Evolutionary conservation across 2,113 vertebrate species (phyloP).

Genomic region (Toxotes jaculatrix): DNA sequence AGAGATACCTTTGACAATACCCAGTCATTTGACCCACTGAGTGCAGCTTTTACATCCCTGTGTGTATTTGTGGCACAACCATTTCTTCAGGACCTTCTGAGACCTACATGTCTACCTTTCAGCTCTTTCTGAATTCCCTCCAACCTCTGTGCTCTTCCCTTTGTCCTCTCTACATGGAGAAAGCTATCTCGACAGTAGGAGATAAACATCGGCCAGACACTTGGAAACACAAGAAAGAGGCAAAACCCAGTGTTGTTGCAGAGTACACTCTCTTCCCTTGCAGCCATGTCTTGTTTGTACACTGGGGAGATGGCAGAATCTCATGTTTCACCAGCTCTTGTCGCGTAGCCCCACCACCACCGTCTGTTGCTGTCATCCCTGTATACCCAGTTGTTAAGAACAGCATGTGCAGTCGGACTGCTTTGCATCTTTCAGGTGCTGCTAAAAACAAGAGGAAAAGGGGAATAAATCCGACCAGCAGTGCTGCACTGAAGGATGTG

Average conservation of each 20-base stretch:
- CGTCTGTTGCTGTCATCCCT: slow-evolving; percentile 58
- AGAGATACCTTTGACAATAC: background rate
- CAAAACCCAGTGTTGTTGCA: slow-evolving; percentile 34
- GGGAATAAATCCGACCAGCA: slow-evolving; percentile 52
- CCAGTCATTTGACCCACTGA: background rate
- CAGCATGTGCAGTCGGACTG: slow-evolving; percentile 45
- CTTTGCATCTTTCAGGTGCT: slow-evolving; percentile 53
- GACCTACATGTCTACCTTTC: slow-evolving; percentile 10
- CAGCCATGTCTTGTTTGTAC: slow-evolving; percentile 75
- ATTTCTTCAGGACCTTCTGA: background rate
- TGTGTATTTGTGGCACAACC: background rate
- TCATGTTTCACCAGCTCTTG: slow-evolving; percentile 70
- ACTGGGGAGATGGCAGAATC: slow-evolving; percentile 64
- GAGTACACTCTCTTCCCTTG: slow-evolving; percentile 43
- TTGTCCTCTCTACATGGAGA: slow-evolving; percentile 48
- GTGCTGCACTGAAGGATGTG: slow-evolving; percentile 6
- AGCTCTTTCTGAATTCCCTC: slow-evolving; percentile 9
- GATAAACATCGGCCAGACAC: slow-evolving; percentile 66
- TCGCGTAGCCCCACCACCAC: slow-evolving; percentile 45
- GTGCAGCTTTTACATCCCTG: background rate
- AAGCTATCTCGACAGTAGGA: slow-evolving; percentile 61
- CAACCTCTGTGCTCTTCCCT: slow-evolving; percentile 25
- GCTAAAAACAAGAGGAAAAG: slow-evolving; percentile 45
- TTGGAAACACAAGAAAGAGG: slow-evolving; percentile 48
- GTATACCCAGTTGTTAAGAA: slow-evolving; percentile 50